Conservation (phyloP, 2,113 vertebrate species). For the Apeltes quadracus region DNA sequence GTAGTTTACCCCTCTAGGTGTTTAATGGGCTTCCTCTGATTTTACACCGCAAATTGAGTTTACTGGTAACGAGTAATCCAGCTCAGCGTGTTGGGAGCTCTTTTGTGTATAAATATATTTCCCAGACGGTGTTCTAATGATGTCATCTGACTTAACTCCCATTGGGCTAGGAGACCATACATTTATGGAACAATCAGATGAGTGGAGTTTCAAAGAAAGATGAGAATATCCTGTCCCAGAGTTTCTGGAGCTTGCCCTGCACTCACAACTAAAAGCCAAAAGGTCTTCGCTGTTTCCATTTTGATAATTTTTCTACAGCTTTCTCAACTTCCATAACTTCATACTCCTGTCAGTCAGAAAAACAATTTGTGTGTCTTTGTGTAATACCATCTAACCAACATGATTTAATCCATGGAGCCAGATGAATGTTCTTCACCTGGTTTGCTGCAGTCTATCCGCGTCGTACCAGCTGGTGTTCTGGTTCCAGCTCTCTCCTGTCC, state of each 20-base stretch:
- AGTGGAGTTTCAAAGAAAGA: not conserved
- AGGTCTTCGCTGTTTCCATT: not conserved
- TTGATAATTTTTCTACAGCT: too few species aligned
- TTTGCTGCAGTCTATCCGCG: conserved; percentile 63
- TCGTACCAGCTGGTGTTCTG: conserved; percentile 69
- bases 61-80: too few species aligned
- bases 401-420: too few species aligned
- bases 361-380: too few species aligned
- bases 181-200: not conserved
- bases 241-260: not conserved
- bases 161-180: not conserved
- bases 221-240: not conserved
- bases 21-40: too few species aligned
- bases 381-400: too few species aligned
- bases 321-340: not conserved
- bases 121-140: not conserved
- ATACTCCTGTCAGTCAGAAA: too few species aligned
- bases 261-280: not conserved
- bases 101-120: too few species aligned
- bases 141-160: not conserved
- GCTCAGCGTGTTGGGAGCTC: too few species aligned
- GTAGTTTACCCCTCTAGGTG: too few species aligned
- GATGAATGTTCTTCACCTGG: conserved; percentile 75
- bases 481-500: conserved; percentile 86
- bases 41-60: too few species aligned